Evolutionary conservation across 2,113 vertebrate genomes (phyloP), one percentile per base, ranked within the genome.

Genomic region (Vidua macroura): DNA sequence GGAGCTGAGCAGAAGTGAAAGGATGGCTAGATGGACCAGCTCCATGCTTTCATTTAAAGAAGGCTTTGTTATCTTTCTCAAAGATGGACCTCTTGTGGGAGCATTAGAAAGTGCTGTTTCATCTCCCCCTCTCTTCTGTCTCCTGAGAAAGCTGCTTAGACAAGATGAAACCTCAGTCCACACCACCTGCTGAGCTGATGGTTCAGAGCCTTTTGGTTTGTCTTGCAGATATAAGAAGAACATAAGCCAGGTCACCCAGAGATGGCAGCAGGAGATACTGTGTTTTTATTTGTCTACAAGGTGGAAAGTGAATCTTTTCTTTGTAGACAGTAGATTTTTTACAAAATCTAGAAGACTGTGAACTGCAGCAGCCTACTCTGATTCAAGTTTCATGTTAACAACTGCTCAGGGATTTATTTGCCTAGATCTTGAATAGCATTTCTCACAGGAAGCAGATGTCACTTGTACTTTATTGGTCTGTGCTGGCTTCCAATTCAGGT

Each of bases 361-460:
- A 23, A 13, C 53, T 79, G 53, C 49, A 62, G 49, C 66, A 79
- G 44, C 31, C 69, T 87, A n/a, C n/a, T 48, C n/a, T 56, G 41
- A 39, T 60, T 80, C 55, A 70, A 55, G 9, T 59, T 87, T 69
- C 53, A 28, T 2, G 0, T 84, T 78, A 64, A 59, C 73, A 78
- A 5, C 68, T 2, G 1, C 66, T 92, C 41, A 30, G 83, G 70
- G 60, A 62, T 93, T 88, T 90, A 91, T 92, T 92, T 85, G 17
- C 43, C 35, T 51, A 25, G 33, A 30, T 80, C 64, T 83, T 70
- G 51, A 83, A 55, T 21, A 91, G 41, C n/a, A 33, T 85, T 91
- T 68, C 74, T 68, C 44, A 79, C 23, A 87, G 86, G 77, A 93
- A 95, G 56, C 27, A 91, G 52, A 28, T 93, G 70, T 84, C 46